Evolutionary conservation across 2,888 invertebrate genomes (phyloP).

Genomic region (Drosophila formosana): DNA sequence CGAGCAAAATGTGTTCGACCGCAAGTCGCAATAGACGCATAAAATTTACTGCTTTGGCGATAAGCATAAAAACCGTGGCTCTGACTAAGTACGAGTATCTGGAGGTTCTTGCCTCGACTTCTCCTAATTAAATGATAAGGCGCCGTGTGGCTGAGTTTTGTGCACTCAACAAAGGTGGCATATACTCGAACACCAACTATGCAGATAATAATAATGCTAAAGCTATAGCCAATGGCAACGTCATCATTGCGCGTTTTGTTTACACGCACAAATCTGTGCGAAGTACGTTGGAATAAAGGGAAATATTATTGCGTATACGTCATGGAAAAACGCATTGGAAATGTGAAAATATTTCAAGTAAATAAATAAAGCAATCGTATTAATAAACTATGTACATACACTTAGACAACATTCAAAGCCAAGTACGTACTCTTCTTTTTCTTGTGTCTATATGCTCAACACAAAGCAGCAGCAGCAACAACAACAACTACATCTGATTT

Average conservation of each 20-base stretch:
- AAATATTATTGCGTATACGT: constrained; percentile 58
- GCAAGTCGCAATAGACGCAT: constrained; percentile 57
- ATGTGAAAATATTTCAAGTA: constrained; percentile 64
- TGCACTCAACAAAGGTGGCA: constrained; percentile 21
- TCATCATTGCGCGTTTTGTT: constrained; percentile 44
- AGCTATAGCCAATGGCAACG: constrained; percentile 20
- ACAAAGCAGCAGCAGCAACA: neutral
- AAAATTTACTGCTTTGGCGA: constrained; percentile 65
- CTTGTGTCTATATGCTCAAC: neutral
- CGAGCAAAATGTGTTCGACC: constrained; percentile 15
- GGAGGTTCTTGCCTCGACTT: constrained; percentile 8
- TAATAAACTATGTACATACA: constrained; percentile 50
- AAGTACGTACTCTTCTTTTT: constrained; percentile 6
- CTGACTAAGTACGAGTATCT: constrained; percentile 39
- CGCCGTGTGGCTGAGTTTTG: constrained; percentile 5
- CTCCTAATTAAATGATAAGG: constrained; percentile 37
- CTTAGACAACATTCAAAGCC: constrained; percentile 20
- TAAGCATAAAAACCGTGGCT: constrained; percentile 63
- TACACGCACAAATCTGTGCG: constrained; percentile 37
- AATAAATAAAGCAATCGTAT: constrained; percentile 61
- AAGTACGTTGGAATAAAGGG: constrained; percentile 8
- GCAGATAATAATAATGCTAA: constrained; percentile 23
- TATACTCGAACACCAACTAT: neutral
- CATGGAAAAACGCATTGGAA: constrained; percentile 61
- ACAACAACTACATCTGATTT: constrained; percentile 16